Evolutionary conservation across 2,113 vertebrate species (phyloP), one percentile per base, ranked within the genome.

Genomic region (Todiramphus saurophagus): DNA sequence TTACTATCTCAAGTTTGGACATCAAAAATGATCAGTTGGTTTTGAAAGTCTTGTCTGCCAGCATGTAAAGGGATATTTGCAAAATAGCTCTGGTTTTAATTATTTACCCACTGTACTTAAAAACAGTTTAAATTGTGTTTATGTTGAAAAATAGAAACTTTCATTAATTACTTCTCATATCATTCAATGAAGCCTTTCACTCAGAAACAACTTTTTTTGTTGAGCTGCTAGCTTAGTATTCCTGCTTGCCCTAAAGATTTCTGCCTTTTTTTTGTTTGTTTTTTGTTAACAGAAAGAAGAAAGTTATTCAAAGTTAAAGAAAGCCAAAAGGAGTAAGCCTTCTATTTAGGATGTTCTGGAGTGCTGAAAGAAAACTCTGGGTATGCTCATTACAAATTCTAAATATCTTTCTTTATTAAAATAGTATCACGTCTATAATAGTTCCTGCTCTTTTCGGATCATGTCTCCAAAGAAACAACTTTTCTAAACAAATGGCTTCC

Each of bases 221-320:
- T 78, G 51, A 90, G 35, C 51, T 87, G 28, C 37, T 76, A 67
- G 18, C 24, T 87, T 89, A 67, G 18, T 55, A 7, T 83, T 94
- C 31, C 15, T 55, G 4, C 64, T 89, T 85, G 3, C 20, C 50
- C 89, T 60, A 78, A 41, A 48, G 19, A 86, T 91, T 94, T 5
- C 18, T 59, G 83, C 67, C 64, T 67, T 70, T 9, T 64, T 14
- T 50, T 50, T 23, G 10, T 50, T 50, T 50, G 58, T 81, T 69
- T 69, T 83, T 64, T 9, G 39, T 87, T 93, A 92, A 77, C 96
- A 99, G 98, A 96, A 96, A 60, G 94, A 97, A 46, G 86, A 48
- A 97, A 74, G 82, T 44, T 78, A 19, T 87, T 79, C 90, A 19
- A 98, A 98, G 79, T 76, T 51, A 15, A 98, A 98, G 95, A 98